These are phyloP conservation scores for Chirona hameri DNA, from an alignment of 2,888 invertebrate genomes.

Conservation along the genomic window DNA sequence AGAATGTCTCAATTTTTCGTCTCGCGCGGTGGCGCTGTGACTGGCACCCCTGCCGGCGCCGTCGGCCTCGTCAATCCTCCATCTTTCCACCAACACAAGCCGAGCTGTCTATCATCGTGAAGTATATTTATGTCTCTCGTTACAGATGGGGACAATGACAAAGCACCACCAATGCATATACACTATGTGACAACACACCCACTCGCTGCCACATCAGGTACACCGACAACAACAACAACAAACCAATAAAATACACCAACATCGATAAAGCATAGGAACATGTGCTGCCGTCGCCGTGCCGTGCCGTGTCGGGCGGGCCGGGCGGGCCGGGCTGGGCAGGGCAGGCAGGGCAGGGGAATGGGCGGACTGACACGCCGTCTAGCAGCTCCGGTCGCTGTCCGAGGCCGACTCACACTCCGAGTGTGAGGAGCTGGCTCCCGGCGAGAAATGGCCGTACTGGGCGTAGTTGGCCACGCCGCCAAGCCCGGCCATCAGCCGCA, in stretches of 20 bases:
- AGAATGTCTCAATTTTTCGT: constrained; percentile 9
- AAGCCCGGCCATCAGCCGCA: background rate
- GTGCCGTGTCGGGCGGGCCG: background rate
- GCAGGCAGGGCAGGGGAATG: too few species aligned
- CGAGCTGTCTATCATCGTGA: background rate
- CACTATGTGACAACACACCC: background rate
- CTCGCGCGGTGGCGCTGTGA: background rate
- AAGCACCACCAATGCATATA: background rate
- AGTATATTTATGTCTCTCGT: background rate
- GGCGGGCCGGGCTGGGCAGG: background rate
- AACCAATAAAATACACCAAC: background rate
- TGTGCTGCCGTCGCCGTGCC: background rate
- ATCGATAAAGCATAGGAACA: constrained; percentile 13
- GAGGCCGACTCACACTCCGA: constrained; percentile 12
- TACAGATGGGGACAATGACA: background rate
- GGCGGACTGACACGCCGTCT: background rate
- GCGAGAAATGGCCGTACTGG: background rate
- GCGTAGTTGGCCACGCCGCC: background rate
- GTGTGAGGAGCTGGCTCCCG: background rate
- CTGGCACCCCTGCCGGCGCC: background rate
- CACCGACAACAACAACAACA: constrained; percentile 13
- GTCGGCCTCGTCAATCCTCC: background rate
- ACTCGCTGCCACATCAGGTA: background rate
- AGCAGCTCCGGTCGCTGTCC: constrained; percentile 22
- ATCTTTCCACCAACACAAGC: background rate